A percentile compares a stretch with the other conserved stretches of the same genome.
Conservation (phyloP, 1,140 invertebrate genomes). For the Orussus abietinus region DNA sequence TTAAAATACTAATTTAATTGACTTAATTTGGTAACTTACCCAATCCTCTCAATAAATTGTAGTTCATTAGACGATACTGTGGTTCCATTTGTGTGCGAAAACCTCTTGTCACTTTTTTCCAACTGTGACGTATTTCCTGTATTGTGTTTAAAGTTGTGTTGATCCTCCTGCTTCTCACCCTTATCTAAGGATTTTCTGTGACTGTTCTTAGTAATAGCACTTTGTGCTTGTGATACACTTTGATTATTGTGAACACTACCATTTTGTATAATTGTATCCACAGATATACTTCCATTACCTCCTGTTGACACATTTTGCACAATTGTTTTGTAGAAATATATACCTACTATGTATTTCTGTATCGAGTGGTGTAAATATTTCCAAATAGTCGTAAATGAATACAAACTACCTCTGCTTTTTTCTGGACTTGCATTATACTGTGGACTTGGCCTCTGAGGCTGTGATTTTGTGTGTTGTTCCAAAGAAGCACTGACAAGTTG, state of each 20-base stretch:
- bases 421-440: constrained; percentile 55
- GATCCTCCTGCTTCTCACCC: constrained; percentile 49
- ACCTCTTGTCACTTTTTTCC: constrained; percentile 51
- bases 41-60: constrained; percentile 56
- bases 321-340: too few relatives aligned
- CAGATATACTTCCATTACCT: constrained; percentile 31
- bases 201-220: constrained; percentile 48
- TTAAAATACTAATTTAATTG: too few relatives aligned
- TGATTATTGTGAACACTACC: constrained; percentile 44
- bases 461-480: constrained; percentile 48
- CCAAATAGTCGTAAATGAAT: constrained; percentile 30
- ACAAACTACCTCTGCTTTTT: constrained; percentile 57
- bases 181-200: constrained; percentile 57
- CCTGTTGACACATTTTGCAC: constrained; percentile 29
- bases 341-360: constrained; percentile 6
- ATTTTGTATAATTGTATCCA: constrained; percentile 49
- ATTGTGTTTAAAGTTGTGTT: constrained; percentile 45
- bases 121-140: constrained; percentile 37
- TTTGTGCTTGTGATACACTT: constrained; percentile 37
- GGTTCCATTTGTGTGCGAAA: constrained; percentile 54
- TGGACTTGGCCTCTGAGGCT: constrained; percentile 47
- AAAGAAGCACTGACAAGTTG: constrained; percentile 33
- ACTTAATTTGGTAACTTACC: constrained; percentile 39
- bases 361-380: not conserved
- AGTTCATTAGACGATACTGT: constrained; percentile 49